Evolutionary conservation across 2,113 vertebrate species (phyloP).

Genomic region (Balaeniceps rex): DNA sequence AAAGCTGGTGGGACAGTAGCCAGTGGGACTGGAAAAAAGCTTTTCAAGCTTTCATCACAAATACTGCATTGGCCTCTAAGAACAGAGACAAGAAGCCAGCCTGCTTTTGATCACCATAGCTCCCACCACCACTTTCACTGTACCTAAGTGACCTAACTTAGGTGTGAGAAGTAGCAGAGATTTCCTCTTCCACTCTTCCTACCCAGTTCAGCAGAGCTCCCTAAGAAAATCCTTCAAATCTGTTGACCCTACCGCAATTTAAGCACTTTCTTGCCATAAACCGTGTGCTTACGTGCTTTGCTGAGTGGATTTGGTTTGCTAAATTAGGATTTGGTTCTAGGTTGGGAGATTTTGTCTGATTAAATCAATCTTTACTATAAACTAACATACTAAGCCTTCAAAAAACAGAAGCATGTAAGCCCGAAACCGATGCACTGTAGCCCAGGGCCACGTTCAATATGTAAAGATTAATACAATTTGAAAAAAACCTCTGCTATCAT

Average conservation of each 20-base stretch:
- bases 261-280: not conserved
- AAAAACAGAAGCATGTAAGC: not conserved
- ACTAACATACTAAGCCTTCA: not conserved
- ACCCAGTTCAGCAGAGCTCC: not conserved
- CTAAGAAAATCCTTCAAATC: not conserved
- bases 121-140: not conserved
- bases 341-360: not conserved
- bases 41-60: not conserved
- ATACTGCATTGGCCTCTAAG: not conserved
- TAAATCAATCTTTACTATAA: constrained; percentile 25
- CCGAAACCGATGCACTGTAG: not conserved
- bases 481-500: not conserved
- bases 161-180: not conserved
- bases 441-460: not conserved
- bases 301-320: not conserved
- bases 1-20: not conserved
- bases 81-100: not conserved
- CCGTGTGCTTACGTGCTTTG: not conserved
- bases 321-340: constrained; percentile 2
- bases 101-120: not conserved
- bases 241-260: not conserved
- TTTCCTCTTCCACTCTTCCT: not conserved
- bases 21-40: not conserved
- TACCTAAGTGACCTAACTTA: not conserved
- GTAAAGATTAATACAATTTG: constrained; percentile 40